Evolutionary conservation across 1,140 invertebrate species (phyloP), one percentile per base, ranked within the genome.

Genomic region (Drosophila tsacasi): DNA sequence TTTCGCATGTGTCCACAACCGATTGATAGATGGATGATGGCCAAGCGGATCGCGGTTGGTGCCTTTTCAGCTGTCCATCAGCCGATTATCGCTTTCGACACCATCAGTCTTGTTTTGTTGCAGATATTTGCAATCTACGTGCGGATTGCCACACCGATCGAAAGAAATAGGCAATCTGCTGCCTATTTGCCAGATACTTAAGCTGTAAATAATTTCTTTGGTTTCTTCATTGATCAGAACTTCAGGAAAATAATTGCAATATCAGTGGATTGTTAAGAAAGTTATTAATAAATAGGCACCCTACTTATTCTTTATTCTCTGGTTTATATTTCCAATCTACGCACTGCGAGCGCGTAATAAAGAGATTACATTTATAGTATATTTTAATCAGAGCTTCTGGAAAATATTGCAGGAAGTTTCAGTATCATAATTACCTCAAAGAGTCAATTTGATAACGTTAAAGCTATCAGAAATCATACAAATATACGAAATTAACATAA

Each of bases 91-190:
- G 37, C 46, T 74, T 74, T 50, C 67, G 30, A 39, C 67, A 49
- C 47, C 47, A 71, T 7, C 19, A 57, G 15, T 30, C 12, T 25
- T n/a, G 59, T 39, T 46, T 37, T 71, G 47, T 69, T 69, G 64
- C 67, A 73, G 57, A 73, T 73, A 73, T 73, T 73, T 52, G 71
- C 67, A 73, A 73, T 73, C 23, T 37, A n/a, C 15, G n/a, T 12
- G 17, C 17, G 15, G 23, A 30, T 73, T 73, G 54, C 66, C 12
- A 71, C 42, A 72, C 9, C 12, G 12, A 37, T 35, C 19, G 10
- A 27, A 25, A 3, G 5, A 57, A 57, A 25, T 57, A 57, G 35
- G 35, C 35, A 39, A n/a, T n/a, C n/a, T n/a, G n/a, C n/a, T n/a
- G n/a, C n/a, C n/a, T n/a, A n/a, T n/a, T 65, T 32, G 57, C 1